Evolutionary conservation across 2,797 vertebrate genomes (phyloP), one percentile per base, ranked within the genome.

Genomic region (Philypnodon macrostomus): DNA sequence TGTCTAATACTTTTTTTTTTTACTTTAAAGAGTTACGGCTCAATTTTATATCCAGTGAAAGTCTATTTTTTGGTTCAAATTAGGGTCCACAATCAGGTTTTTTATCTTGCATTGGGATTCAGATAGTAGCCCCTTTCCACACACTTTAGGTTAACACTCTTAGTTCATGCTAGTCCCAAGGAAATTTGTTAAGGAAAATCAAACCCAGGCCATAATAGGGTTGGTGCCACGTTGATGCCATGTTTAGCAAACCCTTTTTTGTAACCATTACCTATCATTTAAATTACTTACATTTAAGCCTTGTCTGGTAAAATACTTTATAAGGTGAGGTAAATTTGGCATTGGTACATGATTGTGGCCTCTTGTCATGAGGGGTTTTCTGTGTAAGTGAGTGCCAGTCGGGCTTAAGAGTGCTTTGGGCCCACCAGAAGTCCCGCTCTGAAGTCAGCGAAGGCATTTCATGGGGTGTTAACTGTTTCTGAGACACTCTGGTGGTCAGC

Each of bases 351-450:
- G 16, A 67, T 58, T 67, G 58, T 47, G 53, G 58, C 67, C 44
- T 59, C 33, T n/a, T 54, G 51, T 45, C 53, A 30, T 63, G 55
- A 73, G 63, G 32, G 2, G 18, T 79, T 74, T 72, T 53, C 63
- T 39, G 51, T 69, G 83, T 86, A 86, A 70, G 79, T 69, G 80
- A 79, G 84, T 89, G 81, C 88, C 87, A 81, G 38, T n/a, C 40
- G 32, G 76, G 81, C 80, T 45, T 63, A 87, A 85, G 88, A 91
- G 85, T 87, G 86, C 85, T 84, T 82, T 59, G 51, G 69, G 59
- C 73, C 61, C 66, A 70, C 47, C 55, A 79, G 84, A 81, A 2
- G 47, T 48, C 56, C 53, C 52, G 56, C 47, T 79, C 59, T 61
- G 29, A 64, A 77, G 54, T 76, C 63, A 52, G 66, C 64, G 46